Evolutionary conservation across 2,113 vertebrate genomes (phyloP), one percentile per base, ranked within the genome.

Genomic region (Antechinus stuartii): DNA sequence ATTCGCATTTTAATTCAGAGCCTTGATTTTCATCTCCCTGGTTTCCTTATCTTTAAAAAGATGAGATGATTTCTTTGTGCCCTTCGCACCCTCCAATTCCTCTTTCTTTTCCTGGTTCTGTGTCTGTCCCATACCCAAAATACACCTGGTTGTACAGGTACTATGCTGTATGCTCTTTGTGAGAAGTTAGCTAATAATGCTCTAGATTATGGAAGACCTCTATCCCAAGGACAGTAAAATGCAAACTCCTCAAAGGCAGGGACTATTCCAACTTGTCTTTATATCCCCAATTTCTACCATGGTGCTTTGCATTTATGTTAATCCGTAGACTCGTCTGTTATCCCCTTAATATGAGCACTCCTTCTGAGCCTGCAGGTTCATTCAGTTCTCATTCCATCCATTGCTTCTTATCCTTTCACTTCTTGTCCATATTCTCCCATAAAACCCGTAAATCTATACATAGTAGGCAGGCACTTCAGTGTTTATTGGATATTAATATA

Each of bases 101-200:
- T 76, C 61, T n/a, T 76, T 19, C 1, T 76, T 76, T 76, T n/a
- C 61, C 61, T 76, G 61, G 35, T n/a, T 68, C 11, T 76, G 2
- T n/a, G 3, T 56, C 24, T 25, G 7, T 10, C 56, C 25, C 56
- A 2, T 2, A 14, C 61, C 14, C 35, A n/a, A 22, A 26, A 19
- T n/a, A 76, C 30, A 16, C 4, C 30, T 76, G 35, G 1, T 12
- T n/a, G 14, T 68, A 16, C 35, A 68, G 61, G 30, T 68, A 16
- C 61, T 35, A 16, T 84, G 14, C 68, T 84, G n/a, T 84, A n/a
- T 42, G 19, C n/a, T 16, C 42, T 84, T 84, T 42, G 16, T 7
- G n/a, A 84, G n/a, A 23, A 84, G 68, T 42, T 93, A 52, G 26
- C 92, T 95, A 61, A 49, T 54, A n/a, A 53, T 91, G 91, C 54